Conservation (phyloP, 92 coral and sea anemone genomes). For the Plumapathes pennacea region DNA sequence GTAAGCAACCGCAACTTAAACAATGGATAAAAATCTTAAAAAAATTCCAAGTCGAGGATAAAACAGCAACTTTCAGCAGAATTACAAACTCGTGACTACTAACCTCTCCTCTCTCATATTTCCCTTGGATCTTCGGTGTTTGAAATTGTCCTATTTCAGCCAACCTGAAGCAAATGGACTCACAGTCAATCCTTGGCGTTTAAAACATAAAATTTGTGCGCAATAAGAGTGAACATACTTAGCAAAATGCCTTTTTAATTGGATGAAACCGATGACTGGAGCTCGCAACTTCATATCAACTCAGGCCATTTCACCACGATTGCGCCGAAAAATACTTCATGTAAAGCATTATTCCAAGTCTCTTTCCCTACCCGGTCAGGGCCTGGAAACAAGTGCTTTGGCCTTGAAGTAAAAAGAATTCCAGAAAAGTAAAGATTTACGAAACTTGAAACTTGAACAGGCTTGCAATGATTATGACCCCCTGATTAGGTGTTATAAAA, state of each 20-base stretch:
- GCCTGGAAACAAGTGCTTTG: no score
- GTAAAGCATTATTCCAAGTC: no score
- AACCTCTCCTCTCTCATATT: constrained; percentile 97
- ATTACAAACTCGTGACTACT: neutral
- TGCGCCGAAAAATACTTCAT: no score
- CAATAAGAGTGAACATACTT: constrained; percentile 26
- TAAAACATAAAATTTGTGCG: neutral
- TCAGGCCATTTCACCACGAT: no score
- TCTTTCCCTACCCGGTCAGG: no score
- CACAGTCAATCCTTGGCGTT: neutral
- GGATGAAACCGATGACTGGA: constrained; percentile 40
- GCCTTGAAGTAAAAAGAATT: no score
- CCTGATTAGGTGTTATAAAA: no score
- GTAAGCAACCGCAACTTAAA: no score
- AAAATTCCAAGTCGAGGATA: neutral
- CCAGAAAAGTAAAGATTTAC: no score
- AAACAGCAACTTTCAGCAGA: neutral
- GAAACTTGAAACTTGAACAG: no score
- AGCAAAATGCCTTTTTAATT: constrained; percentile 46
- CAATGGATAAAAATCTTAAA: neutral
- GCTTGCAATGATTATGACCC: no score
- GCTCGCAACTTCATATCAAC: constrained; percentile 22
- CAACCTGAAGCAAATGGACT: constrained; percentile 41
- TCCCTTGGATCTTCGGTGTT: constrained; percentile 88
- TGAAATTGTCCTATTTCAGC: constrained; percentile 95